Conservation (phyloP, 2,113 vertebrate genomes). For the Siphamia tubifer region DNA sequence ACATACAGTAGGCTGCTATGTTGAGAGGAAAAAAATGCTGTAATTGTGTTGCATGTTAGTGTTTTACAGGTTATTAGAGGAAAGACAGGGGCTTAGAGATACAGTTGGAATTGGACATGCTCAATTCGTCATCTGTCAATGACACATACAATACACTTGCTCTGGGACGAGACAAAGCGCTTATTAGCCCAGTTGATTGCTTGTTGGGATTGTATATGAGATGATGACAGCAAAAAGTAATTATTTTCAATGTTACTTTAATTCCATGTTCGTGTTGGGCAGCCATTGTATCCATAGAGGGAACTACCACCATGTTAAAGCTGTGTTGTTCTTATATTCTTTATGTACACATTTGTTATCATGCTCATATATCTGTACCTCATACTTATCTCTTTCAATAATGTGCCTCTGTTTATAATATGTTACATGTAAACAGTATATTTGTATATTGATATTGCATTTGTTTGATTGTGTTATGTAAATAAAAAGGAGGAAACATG, state of each 20-base stretch:
- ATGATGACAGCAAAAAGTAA: conserved; percentile 2
- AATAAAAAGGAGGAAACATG: conserved; percentile 63
- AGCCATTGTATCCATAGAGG: conserved; percentile 25
- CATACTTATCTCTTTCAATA: conserved; percentile 40
- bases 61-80: background rate
- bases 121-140: conserved; percentile 22
- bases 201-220: conserved; percentile 23
- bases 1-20: conserved; percentile 22
- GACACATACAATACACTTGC: conserved; percentile 13
- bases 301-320: conserved; percentile 13
- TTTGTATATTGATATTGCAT: conserved; percentile 60
- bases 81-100: background rate
- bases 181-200: background rate
- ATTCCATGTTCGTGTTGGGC: background rate
- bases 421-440: conserved; percentile 42
- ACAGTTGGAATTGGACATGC: background rate
- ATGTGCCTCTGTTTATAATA: conserved; percentile 59
- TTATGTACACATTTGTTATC: conserved; percentile 29
- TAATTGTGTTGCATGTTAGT: background rate
- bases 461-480: conserved; percentile 60
- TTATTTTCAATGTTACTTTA: background rate
- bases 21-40: conserved; percentile 10
- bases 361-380: conserved; percentile 54
- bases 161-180: background rate
- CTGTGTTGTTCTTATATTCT: conserved; percentile 10